Conservation (phyloP, 2,888 invertebrate genomes). For the Myopa tessellatipennis region DNA sequence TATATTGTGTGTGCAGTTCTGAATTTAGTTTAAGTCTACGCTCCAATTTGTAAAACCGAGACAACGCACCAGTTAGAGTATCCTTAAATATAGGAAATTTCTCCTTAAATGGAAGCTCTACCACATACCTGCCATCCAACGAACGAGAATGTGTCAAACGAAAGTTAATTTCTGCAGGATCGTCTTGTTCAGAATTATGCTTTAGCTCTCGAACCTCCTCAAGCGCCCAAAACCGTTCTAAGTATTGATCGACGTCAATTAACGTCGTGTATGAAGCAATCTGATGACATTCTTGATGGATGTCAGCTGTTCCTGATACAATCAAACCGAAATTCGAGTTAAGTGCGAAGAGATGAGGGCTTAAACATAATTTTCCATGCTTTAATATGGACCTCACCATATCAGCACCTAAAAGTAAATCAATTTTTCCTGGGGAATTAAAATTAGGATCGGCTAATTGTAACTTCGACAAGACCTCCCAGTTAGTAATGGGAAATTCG, state of each 20-base stretch:
- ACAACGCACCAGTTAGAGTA: too few relatives aligned
- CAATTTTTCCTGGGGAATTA: not conserved
- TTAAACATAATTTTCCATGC: not conserved
- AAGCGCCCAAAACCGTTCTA: conserved; percentile 13
- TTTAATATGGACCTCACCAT: not conserved
- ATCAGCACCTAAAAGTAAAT: not conserved
- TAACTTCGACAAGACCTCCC: too few relatives aligned
- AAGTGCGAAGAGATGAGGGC: not conserved
- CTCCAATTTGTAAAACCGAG: too few relatives aligned
- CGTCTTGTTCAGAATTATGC: not conserved
- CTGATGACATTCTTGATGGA: too few relatives aligned
- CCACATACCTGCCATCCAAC: too few relatives aligned
- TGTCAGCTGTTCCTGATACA: not conserved
- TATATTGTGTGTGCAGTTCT: too few relatives aligned
- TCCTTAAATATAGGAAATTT: too few relatives aligned
- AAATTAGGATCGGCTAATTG: not conserved
- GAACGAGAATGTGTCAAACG: not conserved
- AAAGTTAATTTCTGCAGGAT: not conserved
- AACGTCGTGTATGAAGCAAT: not conserved
- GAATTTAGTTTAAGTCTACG: too few relatives aligned
- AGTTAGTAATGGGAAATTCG: too few relatives aligned
- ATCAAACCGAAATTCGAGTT: conserved; percentile 17
- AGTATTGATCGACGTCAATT: conserved; percentile 3
- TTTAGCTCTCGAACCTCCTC: not conserved
- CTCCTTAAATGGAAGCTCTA: too few relatives aligned